Percentiles rank a stretch among this genome's conserved stretches.
Conservation (phyloP, 92 coral and sea anemone species). For the Virgularia gustaviana region DNA sequence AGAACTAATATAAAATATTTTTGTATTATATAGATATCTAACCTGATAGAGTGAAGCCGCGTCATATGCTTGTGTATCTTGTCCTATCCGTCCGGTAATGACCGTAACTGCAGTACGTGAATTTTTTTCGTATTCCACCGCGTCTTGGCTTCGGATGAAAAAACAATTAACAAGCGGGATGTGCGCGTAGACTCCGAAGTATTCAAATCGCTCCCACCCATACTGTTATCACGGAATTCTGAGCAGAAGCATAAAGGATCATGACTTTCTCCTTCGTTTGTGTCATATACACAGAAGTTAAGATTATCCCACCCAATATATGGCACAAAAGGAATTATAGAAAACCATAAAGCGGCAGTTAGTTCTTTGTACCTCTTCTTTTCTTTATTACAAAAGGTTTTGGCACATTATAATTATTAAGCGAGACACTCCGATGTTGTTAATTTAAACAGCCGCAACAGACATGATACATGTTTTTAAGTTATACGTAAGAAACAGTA, state of each 20-base stretch:
- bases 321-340: conserved; percentile 8
- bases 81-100: too few species aligned
- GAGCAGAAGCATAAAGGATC: neutral
- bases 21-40: too few species aligned
- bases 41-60: too few species aligned
- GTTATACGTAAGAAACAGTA: neutral
- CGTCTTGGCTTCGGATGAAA: too few species aligned
- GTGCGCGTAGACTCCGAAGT: neutral
- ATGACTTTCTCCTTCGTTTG: too few species aligned
- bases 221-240: neutral
- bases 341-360: neutral
- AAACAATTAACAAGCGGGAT: neutral
- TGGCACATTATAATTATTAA: conserved; percentile 10
- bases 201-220: neutral
- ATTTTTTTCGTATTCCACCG: too few species aligned
- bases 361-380: conserved; percentile 8
- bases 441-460: conserved; percentile 10
- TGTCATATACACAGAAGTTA: too few species aligned
- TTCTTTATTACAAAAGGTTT: neutral
- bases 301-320: conserved; percentile 5
- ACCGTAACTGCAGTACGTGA: too few species aligned
- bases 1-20: too few species aligned
- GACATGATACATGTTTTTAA: neutral
- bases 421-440: conserved; percentile 24
- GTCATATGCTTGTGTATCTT: too few species aligned